Evolutionary conservation across 2,888 invertebrate species (phyloP), one percentile per base, ranked within the genome.

Genomic region (Tachina fera): DNA sequence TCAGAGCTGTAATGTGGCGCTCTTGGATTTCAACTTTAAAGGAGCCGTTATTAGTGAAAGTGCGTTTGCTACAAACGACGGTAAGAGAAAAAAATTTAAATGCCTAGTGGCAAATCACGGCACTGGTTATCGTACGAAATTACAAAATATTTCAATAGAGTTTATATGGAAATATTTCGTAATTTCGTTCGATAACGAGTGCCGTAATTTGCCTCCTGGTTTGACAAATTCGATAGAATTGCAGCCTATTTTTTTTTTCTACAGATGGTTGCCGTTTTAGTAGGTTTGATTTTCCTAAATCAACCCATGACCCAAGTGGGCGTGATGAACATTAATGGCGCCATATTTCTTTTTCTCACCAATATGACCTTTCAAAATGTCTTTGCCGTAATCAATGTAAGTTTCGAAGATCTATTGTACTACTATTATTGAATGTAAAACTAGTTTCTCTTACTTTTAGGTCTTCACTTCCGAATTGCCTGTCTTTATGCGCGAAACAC

Each of bases 361-460:
- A 98, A 97, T 91, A 96, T 98, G 96, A 98, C 98, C 9, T 98
- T 98, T 92, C 97, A 97, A 90, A 98, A 98, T 92, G 96, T 98
- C n/a, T 98, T 98, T 91, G 97, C 98, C 84, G 98, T 98, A 58
- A 96, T 98, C 82, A 97, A 96, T 92, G 98, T 98, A 93, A 95
- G 96, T 88, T 4, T 53, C 9, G 1, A 16, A 14, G 13, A 47
- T n/a, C 31, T 2, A 1, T 11, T 49, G 9, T n/a, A 8, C 11
- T 39, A 19, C 6, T 31, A 31, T 31, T 31, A 6, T 5, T 0
- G 6, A n/a, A 47, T 56, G 14, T 9, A 14, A 49, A 49, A 3
- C 2, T n/a, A 11, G 8, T 51, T 16, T 49, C 10, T 56, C 4
- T 71, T 83, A 5, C 91, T 9, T 10, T 9, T 9, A 97, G 97